phyloP scores from a whole-genome alignment of 1,140 invertebrate species.

The Penaeus vannamei region DNA sequence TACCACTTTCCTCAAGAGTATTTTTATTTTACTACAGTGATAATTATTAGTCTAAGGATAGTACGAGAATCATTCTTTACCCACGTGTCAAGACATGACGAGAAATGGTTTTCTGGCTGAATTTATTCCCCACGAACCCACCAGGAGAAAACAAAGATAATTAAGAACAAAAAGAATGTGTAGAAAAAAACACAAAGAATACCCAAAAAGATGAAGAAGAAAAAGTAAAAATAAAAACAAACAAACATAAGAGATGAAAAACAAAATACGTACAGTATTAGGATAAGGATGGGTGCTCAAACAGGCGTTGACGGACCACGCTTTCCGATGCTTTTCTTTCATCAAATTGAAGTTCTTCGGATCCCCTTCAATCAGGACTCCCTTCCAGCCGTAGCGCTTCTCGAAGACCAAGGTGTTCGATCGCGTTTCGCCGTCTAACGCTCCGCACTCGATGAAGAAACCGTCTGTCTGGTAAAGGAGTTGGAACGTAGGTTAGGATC shows the following conservation, averaged over 20 bases:
- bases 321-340: slow-evolving; percentile 69
- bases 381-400: slow-evolving; percentile 69
- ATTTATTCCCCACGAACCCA: too few relatives aligned
- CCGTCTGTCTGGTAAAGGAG: slow-evolving; percentile 70
- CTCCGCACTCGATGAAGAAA: slow-evolving; percentile 74
- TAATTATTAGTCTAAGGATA: too few relatives aligned
- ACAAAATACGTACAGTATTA: slow-evolving; percentile 52
- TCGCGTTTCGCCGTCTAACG: slow-evolving; percentile 72
- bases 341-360: slow-evolving; percentile 68
- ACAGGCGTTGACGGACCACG: slow-evolving; percentile 69
- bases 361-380: slow-evolving; percentile 70
- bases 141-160: too few relatives aligned
- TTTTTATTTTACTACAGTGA: too few relatives aligned
- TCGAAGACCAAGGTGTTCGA: slow-evolving; percentile 71
- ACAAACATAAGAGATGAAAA: not conserved
- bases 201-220: not conserved
- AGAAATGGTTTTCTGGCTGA: too few relatives aligned
- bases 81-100: too few relatives aligned
- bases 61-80: too few relatives aligned
- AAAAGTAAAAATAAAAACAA: not conserved
- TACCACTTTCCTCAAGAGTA: too few relatives aligned
- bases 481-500: not conserved
- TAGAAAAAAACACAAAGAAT: not conserved
- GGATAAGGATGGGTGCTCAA: slow-evolving; percentile 67
- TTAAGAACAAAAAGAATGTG: not conserved